Evolutionary conservation across 2,888 invertebrate genomes (phyloP).

Genomic region (Dicranocentrus wangi): DNA sequence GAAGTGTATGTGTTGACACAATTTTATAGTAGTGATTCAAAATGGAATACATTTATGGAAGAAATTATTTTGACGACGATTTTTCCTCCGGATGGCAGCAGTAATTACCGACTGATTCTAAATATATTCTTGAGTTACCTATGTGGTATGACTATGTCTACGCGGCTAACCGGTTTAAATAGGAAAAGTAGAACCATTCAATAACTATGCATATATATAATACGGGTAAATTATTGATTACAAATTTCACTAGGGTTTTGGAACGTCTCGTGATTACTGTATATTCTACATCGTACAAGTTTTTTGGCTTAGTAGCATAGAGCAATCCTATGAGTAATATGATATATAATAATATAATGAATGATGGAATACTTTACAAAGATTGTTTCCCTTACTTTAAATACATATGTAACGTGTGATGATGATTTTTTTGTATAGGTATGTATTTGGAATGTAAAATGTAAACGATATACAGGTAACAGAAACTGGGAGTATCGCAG

Average conservation of each 20-base stretch:
- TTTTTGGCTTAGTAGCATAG: slow-evolving; percentile 17
- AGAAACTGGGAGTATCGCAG: slow-evolving; percentile 54
- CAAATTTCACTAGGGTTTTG: neutral
- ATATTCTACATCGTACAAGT: neutral
- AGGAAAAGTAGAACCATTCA: neutral
- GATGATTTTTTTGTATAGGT: neutral
- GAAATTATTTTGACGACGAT: no score
- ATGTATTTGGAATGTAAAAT: slow-evolving; percentile 7
- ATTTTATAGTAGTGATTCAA: no score
- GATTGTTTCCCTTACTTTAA: no score
- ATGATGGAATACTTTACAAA: neutral
- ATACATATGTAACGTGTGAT: neutral
- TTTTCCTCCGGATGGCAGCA: no score
- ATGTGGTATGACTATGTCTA: no score
- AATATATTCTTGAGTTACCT: no score
- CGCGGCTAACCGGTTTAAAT: no score
- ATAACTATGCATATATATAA: neutral
- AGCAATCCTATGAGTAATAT: neutral
- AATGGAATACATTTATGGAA: no score
- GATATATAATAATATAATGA: neutral
- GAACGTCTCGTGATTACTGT: neutral
- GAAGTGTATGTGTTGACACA: no score
- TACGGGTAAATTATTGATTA: neutral
- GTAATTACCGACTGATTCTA: no score
- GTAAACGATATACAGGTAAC: slow-evolving; percentile 60